A percentile compares a stretch with the other conserved stretches of the same genome.
phyloP scores from a whole-genome alignment of 2,113 vertebrate species.

The Oxyura jamaicensis region DNA sequence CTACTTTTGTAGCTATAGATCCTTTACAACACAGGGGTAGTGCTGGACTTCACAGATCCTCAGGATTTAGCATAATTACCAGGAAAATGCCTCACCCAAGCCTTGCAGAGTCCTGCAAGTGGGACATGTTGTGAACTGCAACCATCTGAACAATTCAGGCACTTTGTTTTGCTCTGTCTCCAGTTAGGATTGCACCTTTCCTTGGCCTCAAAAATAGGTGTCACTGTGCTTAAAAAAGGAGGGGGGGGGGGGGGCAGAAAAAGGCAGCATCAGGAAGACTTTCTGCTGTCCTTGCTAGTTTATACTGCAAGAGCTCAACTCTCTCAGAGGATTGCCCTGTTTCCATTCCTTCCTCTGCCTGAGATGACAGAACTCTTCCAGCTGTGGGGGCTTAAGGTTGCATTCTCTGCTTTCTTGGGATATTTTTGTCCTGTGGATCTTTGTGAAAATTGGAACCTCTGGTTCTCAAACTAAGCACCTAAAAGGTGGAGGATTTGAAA shows the following conservation, averaged over 20 bases:
- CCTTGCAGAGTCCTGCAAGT: not conserved
- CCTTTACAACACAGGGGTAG: not conserved
- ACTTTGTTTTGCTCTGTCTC: not conserved
- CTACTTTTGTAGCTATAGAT: not conserved
- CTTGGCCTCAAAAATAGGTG: not conserved
- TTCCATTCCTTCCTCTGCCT: not conserved
- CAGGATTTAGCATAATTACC: not conserved
- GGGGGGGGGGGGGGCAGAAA: no score
- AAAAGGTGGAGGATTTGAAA: not conserved
- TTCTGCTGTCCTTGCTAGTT: not conserved
- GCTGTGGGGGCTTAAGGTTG: not conserved
- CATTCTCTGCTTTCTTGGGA: not conserved
- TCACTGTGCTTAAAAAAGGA: not conserved
- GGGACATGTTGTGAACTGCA: not conserved
- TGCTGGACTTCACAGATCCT: not conserved
- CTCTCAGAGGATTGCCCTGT: not conserved
- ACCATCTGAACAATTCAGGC: not conserved
- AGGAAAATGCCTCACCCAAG: not conserved
- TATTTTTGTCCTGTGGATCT: not conserved
- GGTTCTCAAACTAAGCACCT: not conserved
- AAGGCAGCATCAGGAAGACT: not conserved
- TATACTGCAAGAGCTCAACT: not conserved
- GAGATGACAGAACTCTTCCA: not conserved
- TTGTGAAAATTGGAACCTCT: not conserved
- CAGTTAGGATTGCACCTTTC: not conserved